These are phyloP conservation scores for Heliconius ismenius DNA, from an alignment of 2,888 invertebrate genomes.

Conservation along the genomic window DNA sequence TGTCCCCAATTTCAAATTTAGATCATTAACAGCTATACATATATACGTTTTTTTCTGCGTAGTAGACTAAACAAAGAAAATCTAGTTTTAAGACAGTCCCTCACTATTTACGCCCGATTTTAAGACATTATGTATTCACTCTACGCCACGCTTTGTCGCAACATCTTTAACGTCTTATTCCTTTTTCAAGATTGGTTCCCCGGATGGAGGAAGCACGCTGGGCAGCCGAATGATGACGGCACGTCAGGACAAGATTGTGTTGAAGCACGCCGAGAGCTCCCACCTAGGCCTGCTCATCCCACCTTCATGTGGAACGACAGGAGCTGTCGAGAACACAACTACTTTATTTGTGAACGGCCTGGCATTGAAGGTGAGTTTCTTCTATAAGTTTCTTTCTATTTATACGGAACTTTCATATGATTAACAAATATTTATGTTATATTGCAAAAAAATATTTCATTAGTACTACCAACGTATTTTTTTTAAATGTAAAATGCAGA, in stretches of 20 bases:
- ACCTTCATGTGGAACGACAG: conserved; percentile 92
- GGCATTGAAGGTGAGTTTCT: conserved; percentile 83
- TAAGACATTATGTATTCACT: background rate
- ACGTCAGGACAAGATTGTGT: conserved; percentile 91
- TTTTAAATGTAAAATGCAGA: no score
- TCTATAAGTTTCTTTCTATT: no score
- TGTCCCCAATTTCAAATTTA: no score
- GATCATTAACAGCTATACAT: no score
- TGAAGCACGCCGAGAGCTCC: conserved; percentile 86
- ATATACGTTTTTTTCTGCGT: no score
- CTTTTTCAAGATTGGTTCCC: conserved; percentile 88
- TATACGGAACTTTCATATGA: no score
- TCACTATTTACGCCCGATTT: background rate
- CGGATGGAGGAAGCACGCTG: conserved; percentile 87
- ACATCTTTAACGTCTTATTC: background rate
- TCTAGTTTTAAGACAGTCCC: background rate
- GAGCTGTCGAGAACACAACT: conserved; percentile 87
- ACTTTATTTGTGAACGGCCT: conserved; percentile 88
- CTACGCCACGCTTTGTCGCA: background rate
- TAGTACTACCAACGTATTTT: no score
- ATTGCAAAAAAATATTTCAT: no score
- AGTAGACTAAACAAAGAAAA: background rate
- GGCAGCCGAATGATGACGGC: conserved; percentile 92
- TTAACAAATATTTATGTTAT: no score
- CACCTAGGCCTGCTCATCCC: conserved; percentile 78